Conservation (phyloP, 2,888 invertebrate genomes). For the Luperina nickerlii region DNA sequence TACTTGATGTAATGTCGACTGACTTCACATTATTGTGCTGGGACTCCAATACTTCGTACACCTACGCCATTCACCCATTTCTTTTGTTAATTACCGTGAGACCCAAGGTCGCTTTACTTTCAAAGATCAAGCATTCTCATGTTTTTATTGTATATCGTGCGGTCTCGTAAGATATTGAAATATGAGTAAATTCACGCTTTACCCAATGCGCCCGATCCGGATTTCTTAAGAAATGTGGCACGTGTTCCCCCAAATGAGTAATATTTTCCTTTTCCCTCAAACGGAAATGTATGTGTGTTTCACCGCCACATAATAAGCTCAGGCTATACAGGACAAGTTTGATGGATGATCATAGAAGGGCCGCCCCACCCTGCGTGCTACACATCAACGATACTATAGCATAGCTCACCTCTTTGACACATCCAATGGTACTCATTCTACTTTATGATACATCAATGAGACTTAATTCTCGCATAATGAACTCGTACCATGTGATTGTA, state of each 20-base stretch:
- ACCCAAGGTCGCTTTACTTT: slow-evolving; percentile 67
- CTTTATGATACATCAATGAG: slow-evolving; percentile 55
- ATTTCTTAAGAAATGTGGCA: slow-evolving; percentile 2
- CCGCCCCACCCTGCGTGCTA: slow-evolving; percentile 43
- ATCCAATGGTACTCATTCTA: slow-evolving; percentile 43
- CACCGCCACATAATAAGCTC: slow-evolving; percentile 58
- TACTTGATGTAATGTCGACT: slow-evolving; percentile 71
- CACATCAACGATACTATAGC: slow-evolving; percentile 46
- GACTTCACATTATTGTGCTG: slow-evolving; percentile 69
- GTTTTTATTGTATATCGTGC: slow-evolving; percentile 51
- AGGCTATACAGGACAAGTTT: slow-evolving; percentile 58
- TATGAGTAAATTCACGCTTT: slow-evolving; percentile 2
- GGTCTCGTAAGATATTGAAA: slow-evolving; percentile 42
- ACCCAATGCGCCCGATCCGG: neutral
- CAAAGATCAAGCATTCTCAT: slow-evolving; percentile 58
- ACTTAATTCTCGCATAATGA: slow-evolving; percentile 51
- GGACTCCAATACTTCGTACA: slow-evolving; percentile 47
- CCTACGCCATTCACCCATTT: slow-evolving; percentile 64
- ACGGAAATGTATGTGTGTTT: slow-evolving; percentile 45
- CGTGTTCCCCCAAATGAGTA: slow-evolving; percentile 1
- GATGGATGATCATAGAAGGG: slow-evolving; percentile 57
- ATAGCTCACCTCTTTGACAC: slow-evolving; percentile 53
- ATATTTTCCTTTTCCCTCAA: slow-evolving; percentile 32
- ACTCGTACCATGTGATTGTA: slow-evolving; percentile 53
- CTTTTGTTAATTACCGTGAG: slow-evolving; percentile 66